Conservation (phyloP, 2,797 vertebrate species). For the Gymnothorax javanicus region DNA sequence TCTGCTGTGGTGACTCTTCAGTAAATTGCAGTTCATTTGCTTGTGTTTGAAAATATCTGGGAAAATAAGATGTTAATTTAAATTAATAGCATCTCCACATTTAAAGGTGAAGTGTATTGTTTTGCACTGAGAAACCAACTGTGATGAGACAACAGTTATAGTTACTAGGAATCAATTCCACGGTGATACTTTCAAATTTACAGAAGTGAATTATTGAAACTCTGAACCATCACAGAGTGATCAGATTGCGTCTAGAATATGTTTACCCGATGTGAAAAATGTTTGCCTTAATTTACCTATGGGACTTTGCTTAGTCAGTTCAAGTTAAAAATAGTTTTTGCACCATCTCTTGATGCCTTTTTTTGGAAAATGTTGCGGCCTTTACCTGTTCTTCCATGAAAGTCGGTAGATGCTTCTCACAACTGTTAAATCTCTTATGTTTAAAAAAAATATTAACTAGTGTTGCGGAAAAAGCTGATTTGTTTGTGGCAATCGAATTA, state of each 20-base stretch:
- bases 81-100: background rate
- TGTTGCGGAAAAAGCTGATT: background rate
- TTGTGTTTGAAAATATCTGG: background rate
- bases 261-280: background rate
- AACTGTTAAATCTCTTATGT: background rate
- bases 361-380: background rate
- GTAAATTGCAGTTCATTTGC: background rate
- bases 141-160: background rate
- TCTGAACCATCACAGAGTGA: slow-evolving; percentile 9
- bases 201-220: background rate
- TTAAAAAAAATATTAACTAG: slow-evolving; percentile 14
- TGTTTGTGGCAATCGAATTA: slow-evolving; percentile 6
- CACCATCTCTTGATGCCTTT: background rate
- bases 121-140: background rate
- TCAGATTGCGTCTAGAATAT: background rate
- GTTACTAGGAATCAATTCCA: background rate
- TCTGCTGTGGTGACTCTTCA: background rate
- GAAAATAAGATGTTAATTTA: background rate
- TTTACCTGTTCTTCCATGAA: background rate
- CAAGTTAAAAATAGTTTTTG: background rate
- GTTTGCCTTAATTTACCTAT: background rate
- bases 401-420: background rate
- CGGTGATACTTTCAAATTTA: background rate
- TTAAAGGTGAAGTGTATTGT: background rate
- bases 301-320: background rate